Conservation (phyloP, 2,113 vertebrate genomes). For the Python bivittatus region DNA sequence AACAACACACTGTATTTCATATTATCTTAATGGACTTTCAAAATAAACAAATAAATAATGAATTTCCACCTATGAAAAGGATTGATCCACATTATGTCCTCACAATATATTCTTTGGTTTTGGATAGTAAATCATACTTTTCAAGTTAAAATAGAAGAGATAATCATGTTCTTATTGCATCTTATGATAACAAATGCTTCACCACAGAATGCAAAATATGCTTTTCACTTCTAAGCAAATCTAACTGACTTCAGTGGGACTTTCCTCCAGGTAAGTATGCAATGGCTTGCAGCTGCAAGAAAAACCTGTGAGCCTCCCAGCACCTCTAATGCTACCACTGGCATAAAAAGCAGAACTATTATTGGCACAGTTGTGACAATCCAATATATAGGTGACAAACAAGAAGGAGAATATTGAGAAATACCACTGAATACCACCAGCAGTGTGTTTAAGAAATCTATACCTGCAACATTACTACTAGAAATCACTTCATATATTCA, state of each 20-base stretch:
- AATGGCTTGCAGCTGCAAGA: background rate
- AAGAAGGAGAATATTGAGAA: background rate
- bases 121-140: background rate
- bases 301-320: background rate
- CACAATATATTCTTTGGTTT: background rate
- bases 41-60: background rate
- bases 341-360: background rate
- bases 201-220: too few species aligned
- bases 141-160: background rate
- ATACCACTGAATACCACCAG: background rate
- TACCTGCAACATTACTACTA: constrained; percentile 1
- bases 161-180: background rate
- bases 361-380: background rate
- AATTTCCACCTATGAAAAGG: background rate
- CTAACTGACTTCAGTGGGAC: background rate
- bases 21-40: background rate
- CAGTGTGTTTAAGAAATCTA: constrained; percentile 11
- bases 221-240: background rate
- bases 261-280: background rate
- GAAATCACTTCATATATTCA: background rate
- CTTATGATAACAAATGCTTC: background rate
- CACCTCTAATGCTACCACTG: background rate
- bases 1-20: background rate
- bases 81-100: background rate
- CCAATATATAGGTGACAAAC: background rate